Percentiles rank a stretch among this genome's conserved stretches.
These are phyloP conservation scores for Rosalia funebris DNA, from an alignment of 2,888 invertebrate genomes.

Conservation along the genomic window DNA sequence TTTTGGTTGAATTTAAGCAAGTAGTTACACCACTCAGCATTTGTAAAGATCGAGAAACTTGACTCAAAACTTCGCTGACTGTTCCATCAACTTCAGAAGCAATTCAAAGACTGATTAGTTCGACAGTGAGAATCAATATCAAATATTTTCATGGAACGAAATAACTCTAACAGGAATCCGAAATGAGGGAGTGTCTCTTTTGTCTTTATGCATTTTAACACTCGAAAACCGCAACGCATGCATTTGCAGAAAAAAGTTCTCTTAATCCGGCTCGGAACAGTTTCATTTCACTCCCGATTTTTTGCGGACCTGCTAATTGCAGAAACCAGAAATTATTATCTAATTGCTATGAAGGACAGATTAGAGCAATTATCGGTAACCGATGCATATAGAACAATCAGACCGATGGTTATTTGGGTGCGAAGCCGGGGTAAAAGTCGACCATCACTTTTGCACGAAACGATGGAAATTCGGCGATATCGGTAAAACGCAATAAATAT, in stretches of 20 bases:
- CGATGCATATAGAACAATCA: background rate
- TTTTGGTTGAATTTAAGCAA: too few species aligned
- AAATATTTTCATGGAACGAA: too few species aligned
- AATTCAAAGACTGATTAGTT: too few species aligned
- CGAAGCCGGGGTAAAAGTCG: background rate
- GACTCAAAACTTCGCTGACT: too few species aligned
- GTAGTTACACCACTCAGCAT: too few species aligned
- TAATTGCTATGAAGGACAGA: conserved; percentile 11
- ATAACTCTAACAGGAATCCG: too few species aligned
- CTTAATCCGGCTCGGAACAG: background rate
- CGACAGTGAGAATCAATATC: too few species aligned
- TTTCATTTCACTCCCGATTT: background rate
- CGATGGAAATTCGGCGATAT: background rate
- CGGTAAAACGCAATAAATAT: background rate
- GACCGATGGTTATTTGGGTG: background rate
- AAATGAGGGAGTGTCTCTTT: too few species aligned
- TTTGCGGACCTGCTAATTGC: background rate
- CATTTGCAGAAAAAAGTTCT: background rate
- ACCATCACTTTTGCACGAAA: background rate
- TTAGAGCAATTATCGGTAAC: background rate
- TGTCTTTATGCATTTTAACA: background rate
- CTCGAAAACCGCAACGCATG: background rate
- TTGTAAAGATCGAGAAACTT: too few species aligned
- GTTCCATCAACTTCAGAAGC: too few species aligned
- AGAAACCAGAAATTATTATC: background rate